Base-by-base conservation (phyloP, 1,140 invertebrate genomes). In the Brachionus manjavacas region DNA sequence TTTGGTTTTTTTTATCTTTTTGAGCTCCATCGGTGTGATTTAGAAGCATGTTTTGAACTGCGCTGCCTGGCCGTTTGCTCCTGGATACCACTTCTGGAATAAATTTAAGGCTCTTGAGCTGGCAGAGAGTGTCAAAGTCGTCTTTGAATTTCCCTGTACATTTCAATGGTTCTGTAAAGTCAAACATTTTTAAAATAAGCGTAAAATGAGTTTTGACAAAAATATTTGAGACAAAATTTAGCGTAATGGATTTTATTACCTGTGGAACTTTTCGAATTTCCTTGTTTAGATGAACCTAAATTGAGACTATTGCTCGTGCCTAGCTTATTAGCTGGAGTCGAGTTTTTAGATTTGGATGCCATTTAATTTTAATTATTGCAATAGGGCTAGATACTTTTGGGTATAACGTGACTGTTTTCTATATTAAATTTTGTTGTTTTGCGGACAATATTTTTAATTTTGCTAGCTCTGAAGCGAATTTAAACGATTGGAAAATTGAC, bases 101-200 rank as follows among this genome's bases (percentile, higher is more conserved):
- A 46, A 70, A 70, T n/a, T 46, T 83, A 16, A 83, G n/a, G 23
- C 23, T 39, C 39, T 68, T 68, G 12, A 52, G 85, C 8, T 85
- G 85, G 81, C 88, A 89, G 74, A 89, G 79, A 79, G 88, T 88
- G 20, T 86, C 86, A 84, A 89, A 89, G 84, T 89, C 89, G 14
- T 85, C 85, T 31, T 86, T 85, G 78, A 89, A 89, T 81, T 88
- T 87, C 11, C 89, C 89, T n/a, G 86, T 88, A 49, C 89, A 89
- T 16, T 86, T 86, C 70, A 89, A 85, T 4, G 89, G 89, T 83
- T 89, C 89, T 76, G 41, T 46, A 49, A 76, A 76, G 7, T 25
- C 23, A 76, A 43, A 43, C 70, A 74, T 74, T 52, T 49, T 25
- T 12, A 52, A 46, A 6, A 11, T 41, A 20, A 31, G 31, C 41